Evolutionary conservation across 2,888 invertebrate species (phyloP).

Genomic region (Noctua comes): DNA sequence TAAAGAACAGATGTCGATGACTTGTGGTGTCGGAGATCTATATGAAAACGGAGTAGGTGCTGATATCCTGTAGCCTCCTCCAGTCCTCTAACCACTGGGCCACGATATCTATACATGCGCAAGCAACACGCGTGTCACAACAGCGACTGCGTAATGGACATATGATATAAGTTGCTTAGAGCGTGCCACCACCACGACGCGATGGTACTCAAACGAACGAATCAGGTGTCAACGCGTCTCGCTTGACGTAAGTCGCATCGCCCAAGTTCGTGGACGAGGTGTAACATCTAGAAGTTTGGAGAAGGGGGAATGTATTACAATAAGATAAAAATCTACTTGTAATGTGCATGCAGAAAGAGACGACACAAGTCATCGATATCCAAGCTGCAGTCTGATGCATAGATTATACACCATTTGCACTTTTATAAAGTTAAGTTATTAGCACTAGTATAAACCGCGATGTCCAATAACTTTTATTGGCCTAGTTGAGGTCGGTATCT

Average conservation of each 20-base stretch:
- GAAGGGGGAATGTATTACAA: neutral
- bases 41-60: neutral
- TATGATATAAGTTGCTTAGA: neutral
- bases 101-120: neutral
- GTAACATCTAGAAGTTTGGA: neutral
- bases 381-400: neutral
- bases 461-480: constrained; percentile 21
- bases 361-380: constrained; percentile 17
- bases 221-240: neutral
- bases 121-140: neutral
- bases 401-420: constrained; percentile 14
- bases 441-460: neutral
- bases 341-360: neutral
- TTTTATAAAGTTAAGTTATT: constrained; percentile 5
- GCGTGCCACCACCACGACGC: neutral
- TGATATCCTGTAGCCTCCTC: neutral
- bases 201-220: neutral
- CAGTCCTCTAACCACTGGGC: neutral
- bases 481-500: neutral
- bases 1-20: constrained; percentile 10
- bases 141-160: neutral
- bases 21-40: constrained; percentile 1
- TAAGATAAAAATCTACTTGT: neutral
- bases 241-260: neutral
- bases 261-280: neutral